Evolutionary conservation across 23 tunicate species (phyloP), one percentile per base, ranked within the genome.

Genomic region (Botrylloides violaceus): DNA sequence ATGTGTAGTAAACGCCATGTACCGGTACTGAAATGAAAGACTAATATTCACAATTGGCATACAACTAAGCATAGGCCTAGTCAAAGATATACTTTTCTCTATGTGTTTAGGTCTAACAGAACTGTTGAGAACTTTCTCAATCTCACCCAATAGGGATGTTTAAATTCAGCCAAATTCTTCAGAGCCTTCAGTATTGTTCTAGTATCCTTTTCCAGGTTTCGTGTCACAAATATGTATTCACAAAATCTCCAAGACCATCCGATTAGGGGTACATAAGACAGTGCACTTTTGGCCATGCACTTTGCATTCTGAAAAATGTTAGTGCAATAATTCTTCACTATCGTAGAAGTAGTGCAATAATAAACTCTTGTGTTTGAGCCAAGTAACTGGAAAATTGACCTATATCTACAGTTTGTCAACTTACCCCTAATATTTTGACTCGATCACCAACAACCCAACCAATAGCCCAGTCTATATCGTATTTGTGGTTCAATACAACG

Each of bases 231-330:
- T 33, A 90, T 79, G 48, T 72, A 83, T 47, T 90, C 97, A 15
- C 75, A 68, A 47, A 83, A 66, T 79, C 97, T 71, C 48, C 81
- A 90, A 32, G 72, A 71, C 97, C 97, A 90, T 22, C 97, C 97
- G 21, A 90, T 35, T 2, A 83, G 43, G 3, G 97, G 97, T 35
- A 90, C 50, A 37, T 83, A 90, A 30, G 66, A 56, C 2, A 86
- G 50, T 5, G 61, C 33, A 12, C 59, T 66, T 48, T 86, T 86
- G 30, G 75, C 94, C 30, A 62, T 49, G 66, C 94, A 79, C 49
- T 86, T 86, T n/a, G 94, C 81, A 59, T 80, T 80, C 94, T 86
- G 31, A 22, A 66, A 36, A 57, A 48, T 12, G 32, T 9, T n/a
- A 71, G 37, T 47, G 31, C 7, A 71, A 1, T 47, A n/a, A 49